Conservation (phyloP, 2,113 vertebrate species). For the Prinia subflava region DNA sequence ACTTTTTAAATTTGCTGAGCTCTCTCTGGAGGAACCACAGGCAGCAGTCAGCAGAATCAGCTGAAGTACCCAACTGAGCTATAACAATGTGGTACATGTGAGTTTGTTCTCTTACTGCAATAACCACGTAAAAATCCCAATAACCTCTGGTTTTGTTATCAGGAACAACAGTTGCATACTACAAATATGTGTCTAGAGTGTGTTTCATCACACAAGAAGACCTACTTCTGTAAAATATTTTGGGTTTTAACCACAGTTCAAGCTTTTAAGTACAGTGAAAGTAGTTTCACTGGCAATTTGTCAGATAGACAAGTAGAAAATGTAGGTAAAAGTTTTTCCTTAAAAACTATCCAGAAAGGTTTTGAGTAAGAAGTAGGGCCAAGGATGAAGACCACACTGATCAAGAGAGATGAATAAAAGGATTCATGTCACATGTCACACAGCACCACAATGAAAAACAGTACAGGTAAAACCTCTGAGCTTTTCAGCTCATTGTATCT, state of each 20-base stretch:
- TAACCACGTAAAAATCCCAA: neutral
- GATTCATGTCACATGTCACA: neutral
- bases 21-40: neutral
- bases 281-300: neutral
- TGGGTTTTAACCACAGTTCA: neutral
- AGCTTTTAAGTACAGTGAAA: neutral
- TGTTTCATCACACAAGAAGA: neutral
- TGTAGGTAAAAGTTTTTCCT: neutral
- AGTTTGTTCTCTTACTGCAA: neutral
- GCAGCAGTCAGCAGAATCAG: neutral
- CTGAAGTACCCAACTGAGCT: neutral
- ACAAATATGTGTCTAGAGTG: neutral
- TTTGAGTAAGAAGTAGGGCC: neutral
- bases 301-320: neutral
- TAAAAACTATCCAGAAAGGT: neutral
- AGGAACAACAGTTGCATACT: neutral
- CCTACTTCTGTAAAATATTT: neutral
- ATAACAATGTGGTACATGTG: rapidly evolving
- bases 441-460: neutral
- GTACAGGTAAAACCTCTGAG: neutral
- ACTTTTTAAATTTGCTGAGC: neutral
- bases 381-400: neutral
- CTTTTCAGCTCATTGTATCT: neutral
- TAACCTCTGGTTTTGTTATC: neutral
- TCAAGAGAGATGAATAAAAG: neutral